These are phyloP conservation scores for Sminthurides aquaticus DNA, from an alignment of 2,888 invertebrate genomes.

Conservation along the genomic window DNA sequence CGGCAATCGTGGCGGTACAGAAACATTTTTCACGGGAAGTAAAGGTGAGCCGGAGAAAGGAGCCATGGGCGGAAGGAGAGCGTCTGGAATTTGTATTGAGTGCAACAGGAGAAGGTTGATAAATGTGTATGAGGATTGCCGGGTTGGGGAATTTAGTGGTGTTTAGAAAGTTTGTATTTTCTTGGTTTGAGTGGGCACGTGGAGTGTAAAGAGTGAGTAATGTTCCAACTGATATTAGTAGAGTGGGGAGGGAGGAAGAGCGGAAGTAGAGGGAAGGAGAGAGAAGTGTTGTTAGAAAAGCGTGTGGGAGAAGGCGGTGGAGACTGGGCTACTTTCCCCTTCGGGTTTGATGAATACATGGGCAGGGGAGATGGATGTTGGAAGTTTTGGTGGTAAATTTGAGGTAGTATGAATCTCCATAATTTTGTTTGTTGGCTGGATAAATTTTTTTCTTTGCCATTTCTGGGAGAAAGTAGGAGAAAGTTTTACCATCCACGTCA, in stretches of 20 bases:
- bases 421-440: neutral
- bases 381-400: too few relatives aligned
- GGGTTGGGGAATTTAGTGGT: neutral
- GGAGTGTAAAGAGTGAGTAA: constrained; percentile 1
- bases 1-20: neutral
- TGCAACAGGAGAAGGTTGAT: neutral
- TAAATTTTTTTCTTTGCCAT: neutral
- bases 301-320: too few relatives aligned
- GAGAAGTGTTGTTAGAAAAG: too few relatives aligned
- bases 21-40: neutral
- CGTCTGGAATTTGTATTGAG: neutral
- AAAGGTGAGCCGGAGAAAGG: neutral
- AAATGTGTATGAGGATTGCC: neutral
- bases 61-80: neutral
- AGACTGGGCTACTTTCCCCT: neutral
- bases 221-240: neutral
- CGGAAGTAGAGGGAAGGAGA: too few relatives aligned
- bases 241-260: too few relatives aligned
- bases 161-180: constrained; percentile 1
- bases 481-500: neutral
- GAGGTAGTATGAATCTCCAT: neutral
- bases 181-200: neutral
- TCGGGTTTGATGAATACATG: neutral
- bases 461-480: neutral
- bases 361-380: neutral